A percentile compares a stretch with the other conserved stretches of the same genome.
Evolutionary conservation across 2,113 vertebrate genomes (phyloP).

Genomic region (Ailuropoda melanoleuca): DNA sequence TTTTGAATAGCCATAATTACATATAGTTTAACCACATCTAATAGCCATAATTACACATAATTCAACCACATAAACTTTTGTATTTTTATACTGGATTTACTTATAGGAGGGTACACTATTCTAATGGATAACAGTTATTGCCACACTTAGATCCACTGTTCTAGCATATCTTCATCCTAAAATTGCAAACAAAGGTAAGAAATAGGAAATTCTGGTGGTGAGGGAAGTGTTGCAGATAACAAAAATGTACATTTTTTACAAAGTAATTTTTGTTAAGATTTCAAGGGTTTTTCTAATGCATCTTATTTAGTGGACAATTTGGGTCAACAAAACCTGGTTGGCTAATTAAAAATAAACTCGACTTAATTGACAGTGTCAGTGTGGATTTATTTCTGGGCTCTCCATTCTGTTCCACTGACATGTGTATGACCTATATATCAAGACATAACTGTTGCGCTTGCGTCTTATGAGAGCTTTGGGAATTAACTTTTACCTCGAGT

Average conservation of each 20-base stretch:
- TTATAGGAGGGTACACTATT: neutral
- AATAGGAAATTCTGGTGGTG: neutral
- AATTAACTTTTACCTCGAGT: conserved; percentile 5
- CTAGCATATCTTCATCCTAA: neutral
- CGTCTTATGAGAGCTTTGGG: neutral
- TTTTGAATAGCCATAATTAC: neutral
- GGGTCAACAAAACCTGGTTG: neutral
- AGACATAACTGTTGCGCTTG: neutral
- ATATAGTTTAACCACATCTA: no score
- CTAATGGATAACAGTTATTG: neutral
- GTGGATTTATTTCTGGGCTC: neutral
- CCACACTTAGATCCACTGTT: neutral
- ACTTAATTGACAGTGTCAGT: neutral
- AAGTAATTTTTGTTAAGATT: neutral
- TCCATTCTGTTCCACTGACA: neutral
- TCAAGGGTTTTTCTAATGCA: neutral
- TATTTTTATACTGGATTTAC: neutral
- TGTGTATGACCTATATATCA: neutral
- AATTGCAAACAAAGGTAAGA: neutral
- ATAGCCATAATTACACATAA: neutral
- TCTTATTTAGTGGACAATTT: neutral
- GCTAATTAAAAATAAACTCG: neutral
- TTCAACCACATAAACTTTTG: neutral
- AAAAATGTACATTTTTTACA: neutral
- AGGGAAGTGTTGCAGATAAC: neutral